Evolutionary conservation across 2,888 invertebrate genomes (phyloP), one percentile per base, ranked within the genome.

Genomic region (Eupithecia pulchellata): DNA sequence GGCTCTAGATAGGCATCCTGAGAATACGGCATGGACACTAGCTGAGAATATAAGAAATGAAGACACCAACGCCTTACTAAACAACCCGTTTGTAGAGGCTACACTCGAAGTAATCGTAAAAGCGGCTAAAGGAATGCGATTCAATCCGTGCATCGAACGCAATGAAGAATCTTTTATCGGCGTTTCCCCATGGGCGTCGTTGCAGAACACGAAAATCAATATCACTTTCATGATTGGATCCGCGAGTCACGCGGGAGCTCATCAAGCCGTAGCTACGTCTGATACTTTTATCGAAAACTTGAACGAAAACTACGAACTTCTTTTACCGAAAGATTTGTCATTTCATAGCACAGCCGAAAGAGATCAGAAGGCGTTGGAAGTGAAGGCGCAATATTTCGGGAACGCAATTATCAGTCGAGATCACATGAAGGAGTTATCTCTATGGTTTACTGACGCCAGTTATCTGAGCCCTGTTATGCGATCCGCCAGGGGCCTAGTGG

Each of bases 1-100:
- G 87, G 91, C 91, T 20, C 74, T 91, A 60, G 90, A 91, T 63
- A 87, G 91, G 70, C 72, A 86, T 58, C 91, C 91, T n/a, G 36
- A 74, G 29, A 68, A 64, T 9, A 85, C 83, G 62, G 87, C 86
- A 17, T 71, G 64, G 36, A 65, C 84, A 82, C 85, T 95, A 84
- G 80, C 89, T 3, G 71, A 79, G 1, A 90, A 79, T 81, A 84
- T 84, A 91, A 90, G 65, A 63, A 72, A 64, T 34, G 65, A 75
- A 14, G 60, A 71, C n/a, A 52, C 78, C 11, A 66, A 66, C 25
- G 63, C 62, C 25, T 69, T 72, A 20, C 68, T 72, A 34, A 74
- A 75, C 11, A 71, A 78, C 64, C 71, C 77, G 47, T 78, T 85
- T 32, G 74, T 76, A 13, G 72, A 79, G 11, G 72, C 77, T n/a